These are phyloP conservation scores for Papilio polytes DNA, from an alignment of 1,140 invertebrate species.

Conservation along the genomic window DNA sequence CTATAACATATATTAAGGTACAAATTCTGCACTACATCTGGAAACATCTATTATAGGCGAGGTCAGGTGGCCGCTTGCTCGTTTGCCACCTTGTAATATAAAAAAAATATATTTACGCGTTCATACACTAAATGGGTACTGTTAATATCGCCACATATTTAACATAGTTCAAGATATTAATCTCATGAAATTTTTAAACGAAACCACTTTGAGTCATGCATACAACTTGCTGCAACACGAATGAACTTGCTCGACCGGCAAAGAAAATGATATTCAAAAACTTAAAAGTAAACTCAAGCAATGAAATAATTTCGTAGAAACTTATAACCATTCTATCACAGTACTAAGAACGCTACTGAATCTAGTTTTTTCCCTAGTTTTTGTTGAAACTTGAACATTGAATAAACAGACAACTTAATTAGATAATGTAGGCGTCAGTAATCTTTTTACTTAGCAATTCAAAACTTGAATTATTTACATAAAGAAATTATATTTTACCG, in stretches of 20 bases:
- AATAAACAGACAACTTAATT: neutral
- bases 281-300: neutral
- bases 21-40: neutral
- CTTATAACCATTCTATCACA: neutral
- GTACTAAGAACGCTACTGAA: slow-evolving; percentile 5
- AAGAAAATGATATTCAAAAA: neutral
- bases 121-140: neutral
- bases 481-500: neutral
- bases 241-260: neutral
- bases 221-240: slow-evolving; percentile 3
- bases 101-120: too few species aligned
- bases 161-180: slow-evolving; percentile 3
- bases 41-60: too few species aligned
- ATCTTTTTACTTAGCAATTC: neutral
- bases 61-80: too few species aligned
- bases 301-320: neutral
- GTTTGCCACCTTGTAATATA: too few species aligned
- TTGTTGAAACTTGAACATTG: slow-evolving; percentile 1
- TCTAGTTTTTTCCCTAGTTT: neutral
- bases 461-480: neutral
- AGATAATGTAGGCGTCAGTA: neutral
- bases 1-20: neutral
- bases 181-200: neutral
- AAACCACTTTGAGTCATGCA: slow-evolving; percentile 2
- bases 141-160: neutral